A percentile compares a stretch with the other conserved stretches of the same genome.
Evolutionary conservation across 2,888 invertebrate species (phyloP).

Genomic region (Penaeus monodon): DNA sequence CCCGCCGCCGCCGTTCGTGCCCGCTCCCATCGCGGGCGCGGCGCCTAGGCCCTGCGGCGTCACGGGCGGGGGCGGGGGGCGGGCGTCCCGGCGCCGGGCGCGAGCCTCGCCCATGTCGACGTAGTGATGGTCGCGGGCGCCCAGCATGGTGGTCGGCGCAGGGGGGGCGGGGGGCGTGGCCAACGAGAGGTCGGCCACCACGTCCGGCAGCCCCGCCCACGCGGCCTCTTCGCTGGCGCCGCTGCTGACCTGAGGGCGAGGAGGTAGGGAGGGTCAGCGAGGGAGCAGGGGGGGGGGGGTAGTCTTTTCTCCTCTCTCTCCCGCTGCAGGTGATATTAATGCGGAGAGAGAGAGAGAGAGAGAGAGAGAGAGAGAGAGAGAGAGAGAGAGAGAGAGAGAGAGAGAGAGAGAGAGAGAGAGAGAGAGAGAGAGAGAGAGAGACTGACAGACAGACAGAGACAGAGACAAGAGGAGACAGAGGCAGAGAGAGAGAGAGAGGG

Average conservation of each 20-base stretch:
- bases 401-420: slow-evolving; percentile 14
- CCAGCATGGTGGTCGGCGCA: slow-evolving; percentile 36
- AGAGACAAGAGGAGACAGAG: too few relatives aligned
- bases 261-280: neutral
- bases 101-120: slow-evolving; percentile 35
- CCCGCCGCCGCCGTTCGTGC: slow-evolving; percentile 7
- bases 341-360: neutral
- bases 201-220: slow-evolving; percentile 53
- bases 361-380: slow-evolving; percentile 8
- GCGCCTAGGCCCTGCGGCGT: slow-evolving; percentile 45
- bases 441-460: too few relatives aligned
- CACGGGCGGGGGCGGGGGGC: slow-evolving; percentile 50
- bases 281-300: neutral
- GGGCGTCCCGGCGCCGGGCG: slow-evolving; percentile 44
- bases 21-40: slow-evolving; percentile 31
- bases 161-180: slow-evolving; percentile 20
- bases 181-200: slow-evolving; percentile 55
- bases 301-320: neutral
- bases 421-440: too few relatives aligned
- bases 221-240: slow-evolving; percentile 12
- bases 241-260: slow-evolving; percentile 43
- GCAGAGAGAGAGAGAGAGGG: neutral
- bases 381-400: slow-evolving; percentile 14
- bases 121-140: slow-evolving; percentile 50
- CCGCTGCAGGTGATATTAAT: neutral